phyloP scores from a whole-genome alignment of 64 coral and sea anemone genomes.

The Montipora cactus region DNA sequence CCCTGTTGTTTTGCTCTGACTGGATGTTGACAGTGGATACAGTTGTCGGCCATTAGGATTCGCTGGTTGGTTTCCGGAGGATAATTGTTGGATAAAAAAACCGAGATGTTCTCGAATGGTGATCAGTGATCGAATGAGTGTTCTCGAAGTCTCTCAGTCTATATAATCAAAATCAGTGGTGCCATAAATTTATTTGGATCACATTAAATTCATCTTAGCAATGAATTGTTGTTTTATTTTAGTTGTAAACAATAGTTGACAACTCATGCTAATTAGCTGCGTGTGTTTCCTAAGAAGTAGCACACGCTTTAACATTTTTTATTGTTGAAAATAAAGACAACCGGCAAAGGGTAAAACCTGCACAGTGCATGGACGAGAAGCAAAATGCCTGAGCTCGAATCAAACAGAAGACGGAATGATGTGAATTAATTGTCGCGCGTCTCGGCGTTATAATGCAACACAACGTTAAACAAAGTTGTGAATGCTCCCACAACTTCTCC shows the following conservation, averaged over 20 bases:
- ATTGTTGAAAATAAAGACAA: too few species aligned
- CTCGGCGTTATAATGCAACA: too few species aligned
- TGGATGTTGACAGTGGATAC: slow-evolving; percentile 60
- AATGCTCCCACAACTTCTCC: too few species aligned
- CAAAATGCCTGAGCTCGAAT: too few species aligned
- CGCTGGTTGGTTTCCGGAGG: slow-evolving; percentile 1
- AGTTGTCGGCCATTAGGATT: slow-evolving; percentile 46
- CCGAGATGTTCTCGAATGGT: not conserved
- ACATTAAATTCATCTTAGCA: not conserved
- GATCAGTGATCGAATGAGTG: too few species aligned
- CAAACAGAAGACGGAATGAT: too few species aligned
- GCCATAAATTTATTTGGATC: not conserved
- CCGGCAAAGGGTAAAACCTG: too few species aligned
- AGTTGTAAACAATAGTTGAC: slow-evolving; percentile 4
- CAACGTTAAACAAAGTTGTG: too few species aligned
- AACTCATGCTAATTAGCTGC: not conserved
- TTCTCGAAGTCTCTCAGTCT: not conserved
- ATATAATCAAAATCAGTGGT: not conserved
- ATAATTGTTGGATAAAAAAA: not conserved
- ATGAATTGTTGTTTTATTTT: not conserved
- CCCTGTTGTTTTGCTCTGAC: slow-evolving; percentile 38
- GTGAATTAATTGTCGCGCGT: too few species aligned
- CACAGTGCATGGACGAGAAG: too few species aligned
- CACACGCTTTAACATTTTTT: too few species aligned
- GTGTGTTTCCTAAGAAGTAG: too few species aligned